Evolutionary conservation across 2,113 vertebrate genomes (phyloP).

Genomic region (Spermophilus dauricus): DNA sequence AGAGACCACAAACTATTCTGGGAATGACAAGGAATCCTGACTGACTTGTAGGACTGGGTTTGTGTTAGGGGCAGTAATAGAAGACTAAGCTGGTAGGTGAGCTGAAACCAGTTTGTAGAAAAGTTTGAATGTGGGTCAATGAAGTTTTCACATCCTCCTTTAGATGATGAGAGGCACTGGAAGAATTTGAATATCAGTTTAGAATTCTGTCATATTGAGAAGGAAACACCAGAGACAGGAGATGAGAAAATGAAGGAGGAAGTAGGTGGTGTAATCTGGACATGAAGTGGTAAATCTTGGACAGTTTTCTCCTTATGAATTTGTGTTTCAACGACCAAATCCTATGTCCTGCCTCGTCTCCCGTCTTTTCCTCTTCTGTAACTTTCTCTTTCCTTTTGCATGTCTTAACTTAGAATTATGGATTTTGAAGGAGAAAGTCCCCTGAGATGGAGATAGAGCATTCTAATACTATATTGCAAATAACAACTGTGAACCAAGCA

Average conservation of each 20-base stretch:
- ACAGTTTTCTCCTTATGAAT: neutral
- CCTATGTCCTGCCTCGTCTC: too few relatives aligned
- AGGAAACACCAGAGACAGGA: neutral
- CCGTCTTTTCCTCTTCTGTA: neutral
- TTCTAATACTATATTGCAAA: neutral
- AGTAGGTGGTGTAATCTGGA: neutral
- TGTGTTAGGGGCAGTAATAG: neutral
- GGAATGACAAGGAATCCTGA: neutral
- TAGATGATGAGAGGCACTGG: neutral
- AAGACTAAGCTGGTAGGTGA: neutral
- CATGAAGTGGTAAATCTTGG: neutral
- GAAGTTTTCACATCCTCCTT: neutral
- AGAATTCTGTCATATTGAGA: neutral
- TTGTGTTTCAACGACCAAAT: constrained; percentile 8
- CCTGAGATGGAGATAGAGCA: neutral
- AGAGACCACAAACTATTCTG: neutral
- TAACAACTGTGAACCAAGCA: neutral
- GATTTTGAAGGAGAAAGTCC: neutral
- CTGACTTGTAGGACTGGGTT: neutral
- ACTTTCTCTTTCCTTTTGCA: neutral
- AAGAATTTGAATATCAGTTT: neutral
- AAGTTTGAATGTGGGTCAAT: neutral
- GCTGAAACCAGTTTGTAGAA: neutral
- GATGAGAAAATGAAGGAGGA: neutral
- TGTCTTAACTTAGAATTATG: neutral